Conservation (phyloP, 1,140 invertebrate genomes). For the Papilio aristodemus region DNA sequence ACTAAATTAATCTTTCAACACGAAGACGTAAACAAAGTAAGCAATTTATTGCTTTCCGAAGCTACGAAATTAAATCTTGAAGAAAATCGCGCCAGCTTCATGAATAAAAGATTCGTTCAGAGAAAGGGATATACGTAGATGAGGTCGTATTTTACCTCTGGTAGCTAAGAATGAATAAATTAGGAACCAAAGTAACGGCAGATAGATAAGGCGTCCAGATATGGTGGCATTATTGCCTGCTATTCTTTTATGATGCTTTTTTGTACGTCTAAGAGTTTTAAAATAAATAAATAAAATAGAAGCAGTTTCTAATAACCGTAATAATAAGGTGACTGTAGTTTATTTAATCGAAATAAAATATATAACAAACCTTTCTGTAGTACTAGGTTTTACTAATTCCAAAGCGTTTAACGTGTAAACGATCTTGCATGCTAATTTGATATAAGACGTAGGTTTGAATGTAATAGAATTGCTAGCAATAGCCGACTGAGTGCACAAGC, state of each 20-base stretch:
- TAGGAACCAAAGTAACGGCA: slow-evolving; percentile 38
- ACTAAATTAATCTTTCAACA: neutral
- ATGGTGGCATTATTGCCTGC: neutral
- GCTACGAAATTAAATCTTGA: slow-evolving; percentile 53
- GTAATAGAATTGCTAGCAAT: slow-evolving; percentile 25
- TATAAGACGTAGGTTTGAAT: neutral
- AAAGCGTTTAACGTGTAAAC: neutral
- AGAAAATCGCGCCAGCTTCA: slow-evolving; percentile 56
- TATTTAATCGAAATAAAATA: too few relatives aligned
- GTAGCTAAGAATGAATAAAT: slow-evolving; percentile 63
- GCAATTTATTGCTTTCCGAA: slow-evolving; percentile 35
- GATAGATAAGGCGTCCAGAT: slow-evolving; percentile 37
- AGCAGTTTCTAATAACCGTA: too few relatives aligned
- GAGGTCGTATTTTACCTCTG: slow-evolving; percentile 60
- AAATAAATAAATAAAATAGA: neutral
- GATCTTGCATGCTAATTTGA: neutral
- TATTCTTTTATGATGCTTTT: neutral
- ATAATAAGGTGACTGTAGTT: too few relatives aligned
- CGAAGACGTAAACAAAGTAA: neutral
- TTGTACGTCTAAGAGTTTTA: neutral
- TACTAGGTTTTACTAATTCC: neutral
- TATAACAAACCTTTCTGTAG: too few relatives aligned
- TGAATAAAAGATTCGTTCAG: slow-evolving; percentile 67
- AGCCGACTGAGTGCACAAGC: slow-evolving; percentile 12
- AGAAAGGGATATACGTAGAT: slow-evolving; percentile 59